Percentiles rank a stretch among this genome's conserved stretches.
These are phyloP conservation scores for Picus viridis DNA, from an alignment of 2,797 vertebrate genomes.

Conservation along the genomic window DNA sequence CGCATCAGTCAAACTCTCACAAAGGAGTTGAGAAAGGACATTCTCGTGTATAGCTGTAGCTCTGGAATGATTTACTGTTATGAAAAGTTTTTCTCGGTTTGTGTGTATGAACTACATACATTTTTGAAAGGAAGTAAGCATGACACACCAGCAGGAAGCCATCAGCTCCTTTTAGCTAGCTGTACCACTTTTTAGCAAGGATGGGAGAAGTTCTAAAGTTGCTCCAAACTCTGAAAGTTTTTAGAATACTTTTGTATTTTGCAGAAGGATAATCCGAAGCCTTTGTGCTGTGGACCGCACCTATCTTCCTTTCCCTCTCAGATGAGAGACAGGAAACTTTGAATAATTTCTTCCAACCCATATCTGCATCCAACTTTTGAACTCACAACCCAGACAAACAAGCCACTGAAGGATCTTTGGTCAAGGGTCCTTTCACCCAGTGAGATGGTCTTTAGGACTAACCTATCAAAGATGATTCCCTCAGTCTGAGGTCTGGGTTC, in stretches of 20 bases:
- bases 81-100: neutral
- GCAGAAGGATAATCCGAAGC: neutral
- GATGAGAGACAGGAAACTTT: neutral
- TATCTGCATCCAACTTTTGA: neutral
- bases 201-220: neutral
- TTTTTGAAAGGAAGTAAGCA: neutral
- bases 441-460: neutral
- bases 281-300: neutral
- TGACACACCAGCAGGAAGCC: neutral
- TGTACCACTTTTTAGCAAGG: neutral
- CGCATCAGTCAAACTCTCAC: neutral
- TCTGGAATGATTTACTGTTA: neutral
- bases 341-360: neutral
- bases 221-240: neutral
- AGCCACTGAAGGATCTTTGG: neutral
- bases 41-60: neutral
- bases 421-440: neutral
- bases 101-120: accelerated
- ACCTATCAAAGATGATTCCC: neutral
- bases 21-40: neutral
- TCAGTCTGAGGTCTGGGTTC: neutral
- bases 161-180: neutral
- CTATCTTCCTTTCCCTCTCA: neutral
- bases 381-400: neutral
- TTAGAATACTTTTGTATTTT: neutral